Evolutionary conservation across 1,140 invertebrate species (phyloP).

Genomic region (Eupristina koningsbergeri): DNA sequence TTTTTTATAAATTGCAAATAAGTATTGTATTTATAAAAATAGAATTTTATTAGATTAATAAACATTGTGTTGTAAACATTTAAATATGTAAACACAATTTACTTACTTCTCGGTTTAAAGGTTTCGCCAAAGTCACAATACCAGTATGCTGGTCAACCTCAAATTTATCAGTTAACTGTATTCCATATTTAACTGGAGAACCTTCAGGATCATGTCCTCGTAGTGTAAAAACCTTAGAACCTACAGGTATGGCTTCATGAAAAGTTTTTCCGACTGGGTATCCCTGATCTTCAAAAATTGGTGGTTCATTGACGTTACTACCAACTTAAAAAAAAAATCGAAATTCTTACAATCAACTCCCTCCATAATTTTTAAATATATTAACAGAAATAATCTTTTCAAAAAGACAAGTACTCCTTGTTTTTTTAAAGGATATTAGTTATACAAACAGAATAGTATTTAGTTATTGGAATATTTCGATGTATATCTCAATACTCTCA

Average conservation of each 20-base stretch:
- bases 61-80: too few species aligned
- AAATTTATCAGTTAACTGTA: conserved; percentile 86
- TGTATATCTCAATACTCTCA: too few species aligned
- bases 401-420: too few species aligned
- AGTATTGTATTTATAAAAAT: too few species aligned
- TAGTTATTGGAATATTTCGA: too few species aligned
- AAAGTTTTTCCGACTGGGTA: conserved; percentile 76
- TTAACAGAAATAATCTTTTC: too few species aligned
- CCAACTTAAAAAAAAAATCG: conserved; percentile 59
- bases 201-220: conserved; percentile 87
- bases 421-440: too few species aligned
- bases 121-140: conserved; percentile 83
- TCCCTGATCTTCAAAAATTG: conserved; percentile 65
- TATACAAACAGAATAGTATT: too few species aligned
- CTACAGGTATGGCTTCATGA: conserved; percentile 84
- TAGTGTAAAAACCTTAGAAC: conserved; percentile 82
- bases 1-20: too few species aligned
- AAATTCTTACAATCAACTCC: too few species aligned
- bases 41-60: too few species aligned
- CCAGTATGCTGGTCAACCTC: conserved; percentile 84
- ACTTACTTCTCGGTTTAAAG: conserved; percentile 87
- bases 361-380: too few species aligned
- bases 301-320: conserved; percentile 71
- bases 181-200: conserved; percentile 80
- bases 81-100: neutral